Conservation (phyloP, 1,140 invertebrate genomes). For the Heliconius nattereri region DNA sequence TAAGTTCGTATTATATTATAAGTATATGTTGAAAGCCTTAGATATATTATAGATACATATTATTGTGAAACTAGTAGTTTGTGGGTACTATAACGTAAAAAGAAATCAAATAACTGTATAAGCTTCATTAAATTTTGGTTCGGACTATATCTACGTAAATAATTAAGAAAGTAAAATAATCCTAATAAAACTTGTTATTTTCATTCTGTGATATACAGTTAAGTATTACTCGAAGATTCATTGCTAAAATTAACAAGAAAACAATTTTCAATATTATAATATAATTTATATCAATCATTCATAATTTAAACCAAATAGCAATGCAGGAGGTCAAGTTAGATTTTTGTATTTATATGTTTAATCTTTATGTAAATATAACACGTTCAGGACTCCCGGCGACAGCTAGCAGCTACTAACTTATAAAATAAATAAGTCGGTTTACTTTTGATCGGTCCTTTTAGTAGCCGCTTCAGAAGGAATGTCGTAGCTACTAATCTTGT, state of each 20-base stretch:
- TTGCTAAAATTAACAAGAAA: neutral
- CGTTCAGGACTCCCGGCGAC: conserved; percentile 62
- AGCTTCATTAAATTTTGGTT: no score
- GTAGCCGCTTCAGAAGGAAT: conserved; percentile 13
- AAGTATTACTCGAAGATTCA: neutral
- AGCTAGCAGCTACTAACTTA: conserved; percentile 64
- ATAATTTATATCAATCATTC: neutral
- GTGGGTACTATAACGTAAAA: neutral
- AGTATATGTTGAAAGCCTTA: neutral
- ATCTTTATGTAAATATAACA: conserved; percentile 64
- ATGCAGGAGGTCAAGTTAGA: conserved; percentile 56
- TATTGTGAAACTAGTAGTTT: no score
- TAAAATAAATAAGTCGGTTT: conserved; percentile 66
- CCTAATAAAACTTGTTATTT: no score
- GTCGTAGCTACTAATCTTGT: neutral
- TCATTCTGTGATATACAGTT: neutral
- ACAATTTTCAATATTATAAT: neutral
- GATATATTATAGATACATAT: neutral
- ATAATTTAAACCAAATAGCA: conserved; percentile 21
- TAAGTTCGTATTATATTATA: conserved; percentile 26
- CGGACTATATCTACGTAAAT: no score
- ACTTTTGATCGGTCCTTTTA: conserved; percentile 57
- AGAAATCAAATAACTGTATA: neutral
- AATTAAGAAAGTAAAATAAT: neutral
- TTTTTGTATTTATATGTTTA: conserved; percentile 54